Conservation (phyloP, 2,797 vertebrate species). For the Cottoperca gobio region DNA sequence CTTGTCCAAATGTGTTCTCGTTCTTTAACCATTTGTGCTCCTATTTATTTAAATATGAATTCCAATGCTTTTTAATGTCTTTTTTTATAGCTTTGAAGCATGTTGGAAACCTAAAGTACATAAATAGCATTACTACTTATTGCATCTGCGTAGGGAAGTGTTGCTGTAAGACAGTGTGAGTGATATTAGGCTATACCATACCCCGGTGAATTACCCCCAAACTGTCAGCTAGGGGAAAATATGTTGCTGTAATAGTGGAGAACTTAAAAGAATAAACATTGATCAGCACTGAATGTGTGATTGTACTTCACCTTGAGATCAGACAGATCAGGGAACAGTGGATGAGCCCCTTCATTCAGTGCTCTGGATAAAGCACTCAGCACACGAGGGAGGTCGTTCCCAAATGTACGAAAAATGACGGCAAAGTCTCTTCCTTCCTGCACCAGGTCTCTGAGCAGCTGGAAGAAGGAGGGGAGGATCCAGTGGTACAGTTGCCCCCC, state of each 20-base stretch:
- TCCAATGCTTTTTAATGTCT: no score
- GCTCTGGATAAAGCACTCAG: conserved; percentile 79
- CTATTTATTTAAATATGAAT: no score
- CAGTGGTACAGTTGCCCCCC: conserved; percentile 86
- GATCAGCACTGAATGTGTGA: background rate
- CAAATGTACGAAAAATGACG: conserved; percentile 90
- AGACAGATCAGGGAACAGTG: conserved; percentile 87
- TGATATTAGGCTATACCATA: background rate
- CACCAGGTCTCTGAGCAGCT: conserved; percentile 84
- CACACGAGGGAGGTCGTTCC: conserved; percentile 85
- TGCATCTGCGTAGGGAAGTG: no score
- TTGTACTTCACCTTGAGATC: conserved; percentile 78
- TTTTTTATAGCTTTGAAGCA: no score
- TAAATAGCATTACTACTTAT: no score
- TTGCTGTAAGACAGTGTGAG: no score
- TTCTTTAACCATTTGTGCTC: no score
- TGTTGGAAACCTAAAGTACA: no score
- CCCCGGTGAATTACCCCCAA: background rate
- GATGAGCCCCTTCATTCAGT: conserved; percentile 86
- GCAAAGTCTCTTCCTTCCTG: conserved; percentile 83
- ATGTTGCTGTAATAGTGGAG: background rate
- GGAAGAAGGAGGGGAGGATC: conserved; percentile 92
- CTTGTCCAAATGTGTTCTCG: no score
- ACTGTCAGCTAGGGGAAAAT: background rate
- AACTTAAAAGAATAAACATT: background rate